Percentiles rank a stretch among this genome's conserved stretches.
Conservation (phyloP, 2,888 invertebrate genomes). For the Watsonalla binaria region DNA sequence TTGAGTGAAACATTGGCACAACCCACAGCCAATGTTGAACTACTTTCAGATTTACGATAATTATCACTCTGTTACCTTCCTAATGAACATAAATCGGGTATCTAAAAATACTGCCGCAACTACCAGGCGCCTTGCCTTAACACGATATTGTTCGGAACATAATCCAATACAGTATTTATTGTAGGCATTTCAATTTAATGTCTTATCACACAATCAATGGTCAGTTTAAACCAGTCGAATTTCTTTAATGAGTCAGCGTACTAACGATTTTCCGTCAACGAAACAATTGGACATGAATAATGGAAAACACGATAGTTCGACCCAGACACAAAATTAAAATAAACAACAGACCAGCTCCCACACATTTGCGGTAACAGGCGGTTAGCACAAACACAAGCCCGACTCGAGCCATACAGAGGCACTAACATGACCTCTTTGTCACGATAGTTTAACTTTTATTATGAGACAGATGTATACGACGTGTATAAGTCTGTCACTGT, state of each 20-base stretch:
- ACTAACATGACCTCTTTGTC: too few relatives aligned
- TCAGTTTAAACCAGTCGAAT: conserved; percentile 33
- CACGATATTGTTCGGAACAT: conserved; percentile 13
- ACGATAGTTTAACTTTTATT: too few relatives aligned
- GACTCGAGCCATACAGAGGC: too few relatives aligned
- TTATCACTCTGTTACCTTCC: neutral
- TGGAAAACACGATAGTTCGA: conserved; percentile 52
- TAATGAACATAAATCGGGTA: neutral
- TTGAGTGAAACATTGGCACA: neutral
- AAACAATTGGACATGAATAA: conserved; percentile 69
- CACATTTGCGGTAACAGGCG: too few relatives aligned
- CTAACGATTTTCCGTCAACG: conserved; percentile 69
- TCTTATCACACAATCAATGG: conserved; percentile 27
- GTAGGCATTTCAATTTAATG: conserved; percentile 22
- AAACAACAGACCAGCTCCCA: too few relatives aligned
- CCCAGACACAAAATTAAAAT: conserved; percentile 21
- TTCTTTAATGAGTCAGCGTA: conserved; percentile 71
- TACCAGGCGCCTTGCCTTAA: conserved; percentile 11
- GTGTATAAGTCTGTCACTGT: too few relatives aligned
- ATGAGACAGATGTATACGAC: too few relatives aligned
- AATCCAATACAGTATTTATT: conserved; percentile 13
- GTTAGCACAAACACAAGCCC: too few relatives aligned
- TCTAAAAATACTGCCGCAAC: neutral
- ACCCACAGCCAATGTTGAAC: neutral
- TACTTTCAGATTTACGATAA: neutral